Conservation (phyloP, 37 sponge, comb jelly and placozoan species). For the Diacarnus erythraeanus region DNA sequence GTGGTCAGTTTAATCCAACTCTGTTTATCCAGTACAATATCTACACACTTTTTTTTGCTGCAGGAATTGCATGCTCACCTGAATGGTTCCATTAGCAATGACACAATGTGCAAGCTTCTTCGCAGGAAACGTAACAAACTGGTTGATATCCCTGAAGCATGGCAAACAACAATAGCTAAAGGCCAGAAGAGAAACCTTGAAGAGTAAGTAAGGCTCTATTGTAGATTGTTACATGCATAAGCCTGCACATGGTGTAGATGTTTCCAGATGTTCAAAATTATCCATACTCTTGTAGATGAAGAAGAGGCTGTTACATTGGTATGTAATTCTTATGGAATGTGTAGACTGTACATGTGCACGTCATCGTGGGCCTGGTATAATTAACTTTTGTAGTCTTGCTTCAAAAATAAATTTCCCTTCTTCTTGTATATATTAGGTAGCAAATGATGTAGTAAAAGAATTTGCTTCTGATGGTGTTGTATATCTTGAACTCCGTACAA, state of each 20-base stretch:
- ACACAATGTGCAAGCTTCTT: slow-evolving; percentile 71
- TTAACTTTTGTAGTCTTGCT: too few relatives aligned
- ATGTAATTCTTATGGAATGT: neutral
- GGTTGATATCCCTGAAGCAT: slow-evolving; percentile 27
- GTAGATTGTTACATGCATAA: neutral
- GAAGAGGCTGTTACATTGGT: slow-evolving; percentile 69
- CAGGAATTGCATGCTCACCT: slow-evolving; percentile 87
- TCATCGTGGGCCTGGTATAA: too few relatives aligned
- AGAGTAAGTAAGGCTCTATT: slow-evolving; percentile 37
- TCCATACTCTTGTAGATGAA: slow-evolving; percentile 68
- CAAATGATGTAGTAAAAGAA: slow-evolving; percentile 77
- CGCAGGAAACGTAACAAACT: slow-evolving; percentile 3
- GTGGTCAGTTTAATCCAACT: slow-evolving; percentile 26
- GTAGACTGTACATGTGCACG: neutral
- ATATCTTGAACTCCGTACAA: slow-evolving; percentile 85
- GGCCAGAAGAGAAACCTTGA: slow-evolving; percentile 57
- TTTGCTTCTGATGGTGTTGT: slow-evolving; percentile 82
- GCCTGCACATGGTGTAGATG: slow-evolving; percentile 36
- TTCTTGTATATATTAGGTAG: slow-evolving; percentile 17
- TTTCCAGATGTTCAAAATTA: slow-evolving; percentile 67
- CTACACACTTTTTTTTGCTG: neutral
- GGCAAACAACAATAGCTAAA: slow-evolving; percentile 58
- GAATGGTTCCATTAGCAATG: slow-evolving; percentile 81
- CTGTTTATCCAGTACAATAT: neutral
- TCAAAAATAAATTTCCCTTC: too few relatives aligned